A percentile compares a stretch with the other conserved stretches of the same genome.
These are phyloP conservation scores for Amphilophus citrinellus DNA, from an alignment of 2,113 vertebrate species.

Conservation along the genomic window DNA sequence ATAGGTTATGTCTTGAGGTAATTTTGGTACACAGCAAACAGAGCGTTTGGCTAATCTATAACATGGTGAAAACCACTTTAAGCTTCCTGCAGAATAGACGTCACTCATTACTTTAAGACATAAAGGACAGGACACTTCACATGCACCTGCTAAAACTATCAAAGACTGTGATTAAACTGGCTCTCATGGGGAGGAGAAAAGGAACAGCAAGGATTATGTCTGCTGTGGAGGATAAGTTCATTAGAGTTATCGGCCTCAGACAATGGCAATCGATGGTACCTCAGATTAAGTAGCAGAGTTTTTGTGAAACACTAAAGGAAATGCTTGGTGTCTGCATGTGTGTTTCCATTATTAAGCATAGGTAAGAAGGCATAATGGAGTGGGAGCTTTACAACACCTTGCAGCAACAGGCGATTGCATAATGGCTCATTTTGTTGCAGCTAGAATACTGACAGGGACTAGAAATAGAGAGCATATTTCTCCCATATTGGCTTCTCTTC, in stretches of 20 bases:
- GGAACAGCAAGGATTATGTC: background rate
- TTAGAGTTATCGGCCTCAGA: background rate
- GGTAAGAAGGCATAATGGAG: background rate
- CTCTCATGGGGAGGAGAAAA: background rate
- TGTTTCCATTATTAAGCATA: background rate
- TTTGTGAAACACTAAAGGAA: background rate
- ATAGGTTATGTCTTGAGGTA: background rate
- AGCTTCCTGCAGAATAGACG: background rate
- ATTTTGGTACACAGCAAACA: background rate
- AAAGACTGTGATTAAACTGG: background rate
- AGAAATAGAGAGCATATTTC: too few relatives aligned
- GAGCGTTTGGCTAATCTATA: background rate
- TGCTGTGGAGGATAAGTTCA: background rate
- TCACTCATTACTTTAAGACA: background rate
- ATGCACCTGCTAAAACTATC: slow-evolving; percentile 1
- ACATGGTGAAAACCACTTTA: background rate
- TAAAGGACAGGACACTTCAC: background rate
- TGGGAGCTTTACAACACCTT: background rate
- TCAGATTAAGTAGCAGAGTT: background rate
- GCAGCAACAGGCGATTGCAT: rapidly evolving
- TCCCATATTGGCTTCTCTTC: too few relatives aligned
- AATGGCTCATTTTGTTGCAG: background rate
- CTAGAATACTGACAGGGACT: too few relatives aligned
- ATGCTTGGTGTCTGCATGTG: background rate
- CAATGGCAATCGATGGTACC: background rate